phyloP scores from a whole-genome alignment of 2,888 invertebrate genomes.

The Drosophila nr. fundita region DNA sequence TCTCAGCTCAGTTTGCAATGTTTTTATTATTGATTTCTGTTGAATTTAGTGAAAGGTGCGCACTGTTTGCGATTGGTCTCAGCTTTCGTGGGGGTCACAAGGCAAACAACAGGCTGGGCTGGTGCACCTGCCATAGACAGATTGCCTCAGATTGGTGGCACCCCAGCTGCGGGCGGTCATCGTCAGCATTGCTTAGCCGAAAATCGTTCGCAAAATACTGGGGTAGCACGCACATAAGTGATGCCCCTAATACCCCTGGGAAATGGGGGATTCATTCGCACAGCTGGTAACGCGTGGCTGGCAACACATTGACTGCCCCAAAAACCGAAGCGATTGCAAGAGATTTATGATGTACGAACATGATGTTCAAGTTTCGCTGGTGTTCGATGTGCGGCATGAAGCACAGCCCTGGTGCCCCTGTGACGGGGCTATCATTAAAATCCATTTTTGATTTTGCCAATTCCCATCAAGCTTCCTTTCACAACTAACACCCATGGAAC shows the following conservation, averaged over 20 bases:
- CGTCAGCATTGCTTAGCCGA: conserved; percentile 32
- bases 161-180: conserved; percentile 36
- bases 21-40: conserved; percentile 61
- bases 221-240: conserved; percentile 28
- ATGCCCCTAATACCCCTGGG: conserved; percentile 43
- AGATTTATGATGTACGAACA: conserved; percentile 76
- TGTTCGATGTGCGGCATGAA: conserved; percentile 9
- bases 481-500: conserved; percentile 33
- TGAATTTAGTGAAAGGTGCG: conserved; percentile 67
- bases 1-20: conserved; percentile 11
- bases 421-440: conserved; percentile 64
- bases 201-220: conserved; percentile 36
- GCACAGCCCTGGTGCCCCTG: conserved; percentile 3
- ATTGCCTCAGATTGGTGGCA: background rate
- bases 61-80: conserved; percentile 39
- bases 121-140: conserved; percentile 23
- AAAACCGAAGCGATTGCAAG: conserved; percentile 52
- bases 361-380: conserved; percentile 46
- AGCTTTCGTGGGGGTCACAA: conserved; percentile 37
- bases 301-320: conserved; percentile 54
- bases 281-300: conserved; percentile 62
- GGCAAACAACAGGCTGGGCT: background rate
- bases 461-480: conserved; percentile 57
- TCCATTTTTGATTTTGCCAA: conserved; percentile 59
- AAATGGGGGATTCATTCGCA: conserved; percentile 36